Evolutionary conservation across 2,888 invertebrate genomes (phyloP).

Genomic region (Athalia cordata): DNA sequence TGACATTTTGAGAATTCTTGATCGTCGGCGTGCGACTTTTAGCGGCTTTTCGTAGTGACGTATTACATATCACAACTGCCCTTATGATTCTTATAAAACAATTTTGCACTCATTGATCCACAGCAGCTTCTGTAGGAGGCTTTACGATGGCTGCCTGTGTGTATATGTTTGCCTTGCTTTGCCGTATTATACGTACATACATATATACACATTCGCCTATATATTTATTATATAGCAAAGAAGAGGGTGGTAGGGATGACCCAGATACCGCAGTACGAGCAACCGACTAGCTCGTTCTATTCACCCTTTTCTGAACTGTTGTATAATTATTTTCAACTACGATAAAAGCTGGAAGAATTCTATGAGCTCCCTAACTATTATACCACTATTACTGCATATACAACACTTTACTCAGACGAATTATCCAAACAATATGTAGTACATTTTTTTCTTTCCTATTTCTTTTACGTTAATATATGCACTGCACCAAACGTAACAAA

Average conservation of each 20-base stretch:
- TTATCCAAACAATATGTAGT: not conserved
- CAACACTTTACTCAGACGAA: constrained; percentile 3
- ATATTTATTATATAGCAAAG: not conserved
- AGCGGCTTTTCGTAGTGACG: constrained; percentile 33
- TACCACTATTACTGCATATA: constrained; percentile 1
- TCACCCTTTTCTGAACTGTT: constrained; percentile 53
- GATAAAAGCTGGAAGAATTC: not conserved
- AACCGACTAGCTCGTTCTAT: constrained; percentile 45
- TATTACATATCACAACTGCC: constrained; percentile 27
- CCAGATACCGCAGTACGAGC: constrained; percentile 51
- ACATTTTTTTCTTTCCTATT: not conserved
- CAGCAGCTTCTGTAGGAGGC: constrained; percentile 31
- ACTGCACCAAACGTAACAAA: not conserved
- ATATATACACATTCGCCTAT: no score
- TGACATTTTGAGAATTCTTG: not conserved
- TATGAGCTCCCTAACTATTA: constrained; percentile 3
- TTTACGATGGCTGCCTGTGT: constrained; percentile 47
- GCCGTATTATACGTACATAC: constrained; percentile 9
- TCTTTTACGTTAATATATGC: not conserved
- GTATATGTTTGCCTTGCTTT: constrained; percentile 33
- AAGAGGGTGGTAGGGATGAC: constrained; percentile 51
- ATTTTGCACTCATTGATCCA: constrained; percentile 40
- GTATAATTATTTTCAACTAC: constrained; percentile 58
- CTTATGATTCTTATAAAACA: constrained; percentile 25
- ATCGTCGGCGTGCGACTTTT: not conserved